Evolutionary conservation across 2,113 vertebrate species (phyloP).

Genomic region (Oryzias woworae): DNA sequence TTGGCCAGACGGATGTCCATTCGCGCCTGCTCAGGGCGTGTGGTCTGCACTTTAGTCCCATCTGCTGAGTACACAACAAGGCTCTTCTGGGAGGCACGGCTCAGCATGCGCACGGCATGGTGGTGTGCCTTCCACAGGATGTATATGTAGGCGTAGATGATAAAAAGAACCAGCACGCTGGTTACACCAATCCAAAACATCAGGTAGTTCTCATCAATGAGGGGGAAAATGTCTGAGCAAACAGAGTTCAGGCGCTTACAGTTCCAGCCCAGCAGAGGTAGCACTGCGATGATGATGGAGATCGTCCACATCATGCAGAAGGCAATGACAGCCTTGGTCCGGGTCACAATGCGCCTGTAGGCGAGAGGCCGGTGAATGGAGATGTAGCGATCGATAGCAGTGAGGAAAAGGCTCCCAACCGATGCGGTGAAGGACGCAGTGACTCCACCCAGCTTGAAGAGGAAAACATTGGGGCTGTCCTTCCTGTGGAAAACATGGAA

Average conservation of each 20-base stretch:
- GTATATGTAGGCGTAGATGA: slow-evolving; percentile 98
- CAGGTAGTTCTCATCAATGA: slow-evolving; percentile 95
- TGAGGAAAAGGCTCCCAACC: slow-evolving; percentile 97
- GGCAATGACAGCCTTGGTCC: slow-evolving; percentile 95
- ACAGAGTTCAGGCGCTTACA: slow-evolving; percentile 93
- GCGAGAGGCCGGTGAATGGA: slow-evolving; percentile 95
- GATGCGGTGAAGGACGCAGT: slow-evolving; percentile 97
- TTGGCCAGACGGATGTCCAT: slow-evolving; percentile 99
- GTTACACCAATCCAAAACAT: slow-evolving; percentile 99
- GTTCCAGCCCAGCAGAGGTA: slow-evolving; percentile 98
- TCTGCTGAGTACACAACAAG: slow-evolving; percentile 92
- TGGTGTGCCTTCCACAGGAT: slow-evolving; percentile 99
- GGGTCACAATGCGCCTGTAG: slow-evolving; percentile 96
- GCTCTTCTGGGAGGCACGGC: slow-evolving; percentile 95
- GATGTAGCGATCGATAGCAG: slow-evolving; percentile 97
- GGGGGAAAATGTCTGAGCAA: slow-evolving; percentile 97
- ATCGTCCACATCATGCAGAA: slow-evolving; percentile 99
- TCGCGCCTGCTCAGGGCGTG: slow-evolving; percentile 92
- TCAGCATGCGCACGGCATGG: slow-evolving; percentile 95
- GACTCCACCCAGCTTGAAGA: slow-evolving; percentile 97
- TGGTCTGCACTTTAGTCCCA: slow-evolving; percentile 93
- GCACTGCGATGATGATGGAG: slow-evolving; percentile 92
- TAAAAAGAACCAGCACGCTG: slow-evolving; percentile 92
- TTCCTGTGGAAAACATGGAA: slow-evolving; percentile 98
- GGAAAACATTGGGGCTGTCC: slow-evolving; percentile 93